phyloP scores from a whole-genome alignment of 1,140 invertebrate species.

The Lepidurus arcticus region DNA sequence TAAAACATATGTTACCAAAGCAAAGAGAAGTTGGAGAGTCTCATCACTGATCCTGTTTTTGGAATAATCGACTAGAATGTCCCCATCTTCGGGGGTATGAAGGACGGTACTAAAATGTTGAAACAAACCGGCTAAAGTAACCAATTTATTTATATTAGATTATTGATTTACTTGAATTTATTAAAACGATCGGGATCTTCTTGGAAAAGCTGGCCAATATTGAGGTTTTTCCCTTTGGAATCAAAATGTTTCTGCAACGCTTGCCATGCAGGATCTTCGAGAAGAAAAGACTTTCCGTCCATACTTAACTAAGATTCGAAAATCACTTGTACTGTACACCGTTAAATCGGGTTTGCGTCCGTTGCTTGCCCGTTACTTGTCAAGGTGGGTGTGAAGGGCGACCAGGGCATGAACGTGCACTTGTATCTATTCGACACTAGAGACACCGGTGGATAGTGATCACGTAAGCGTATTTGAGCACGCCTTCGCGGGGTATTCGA shows the following conservation, averaged over 20 bases:
- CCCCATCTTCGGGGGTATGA: slow-evolving; percentile 71
- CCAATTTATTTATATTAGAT: neutral
- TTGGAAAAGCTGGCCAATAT: slow-evolving; percentile 69
- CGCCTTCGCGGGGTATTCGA: neutral
- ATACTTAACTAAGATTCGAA: slow-evolving; percentile 33
- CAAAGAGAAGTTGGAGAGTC: slow-evolving; percentile 65
- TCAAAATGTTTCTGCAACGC: slow-evolving; percentile 67
- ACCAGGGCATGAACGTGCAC: slow-evolving; percentile 20
- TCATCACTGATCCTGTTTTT: slow-evolving; percentile 88
- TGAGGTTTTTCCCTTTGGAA: slow-evolving; percentile 59
- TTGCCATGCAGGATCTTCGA: slow-evolving; percentile 60
- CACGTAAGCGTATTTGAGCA: neutral
- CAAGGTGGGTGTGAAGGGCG: slow-evolving; percentile 23
- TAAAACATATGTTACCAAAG: slow-evolving; percentile 56
- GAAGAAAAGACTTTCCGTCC: slow-evolving; percentile 46
- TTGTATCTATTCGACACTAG: neutral
- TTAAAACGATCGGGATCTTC: slow-evolving; percentile 68
- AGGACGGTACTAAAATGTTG: slow-evolving; percentile 60
- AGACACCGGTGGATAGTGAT: slow-evolving; percentile 24
- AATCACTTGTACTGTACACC: slow-evolving; percentile 2
- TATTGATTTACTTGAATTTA: slow-evolving; percentile 63
- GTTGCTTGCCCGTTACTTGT: neutral
- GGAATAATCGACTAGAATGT: slow-evolving; percentile 90
- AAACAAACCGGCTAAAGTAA: slow-evolving; percentile 27
- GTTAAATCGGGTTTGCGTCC: neutral